Evolutionary conservation across 2,888 invertebrate genomes (phyloP).

Genomic region (Callyntrura guangdongensis): DNA sequence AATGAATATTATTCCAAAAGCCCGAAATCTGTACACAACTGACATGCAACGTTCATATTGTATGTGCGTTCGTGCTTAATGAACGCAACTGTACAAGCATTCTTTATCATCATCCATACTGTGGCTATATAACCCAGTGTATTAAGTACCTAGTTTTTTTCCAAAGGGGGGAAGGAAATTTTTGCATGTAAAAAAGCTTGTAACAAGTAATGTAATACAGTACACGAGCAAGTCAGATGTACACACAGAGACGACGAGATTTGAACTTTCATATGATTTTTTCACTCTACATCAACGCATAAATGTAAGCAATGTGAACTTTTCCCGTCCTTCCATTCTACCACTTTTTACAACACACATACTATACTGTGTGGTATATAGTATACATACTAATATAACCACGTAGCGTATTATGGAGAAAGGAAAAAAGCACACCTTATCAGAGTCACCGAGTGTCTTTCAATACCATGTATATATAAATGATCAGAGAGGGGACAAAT

Average conservation of each 20-base stretch:
- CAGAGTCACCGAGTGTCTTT: neutral
- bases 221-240: neutral
- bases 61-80: conserved; percentile 2
- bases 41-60: too few relatives aligned
- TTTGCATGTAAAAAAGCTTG: neutral
- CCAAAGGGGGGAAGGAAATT: neutral
- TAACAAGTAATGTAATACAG: neutral
- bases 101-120: neutral
- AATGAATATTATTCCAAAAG: neutral
- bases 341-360: conserved; percentile 6
- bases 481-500: conserved; percentile 52
- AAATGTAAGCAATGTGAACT: conserved; percentile 19
- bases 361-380: neutral
- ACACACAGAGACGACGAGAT: conserved; percentile 10
- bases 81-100: neutral
- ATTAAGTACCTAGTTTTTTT: neutral
- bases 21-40: neutral
- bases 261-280: conserved; percentile 25
- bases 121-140: too few relatives aligned
- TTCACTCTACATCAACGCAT: neutral
- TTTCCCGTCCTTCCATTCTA: conserved; percentile 35
- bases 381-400: neutral
- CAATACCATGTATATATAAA: neutral
- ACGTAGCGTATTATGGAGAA: conserved; percentile 16
- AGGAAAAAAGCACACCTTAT: conserved; percentile 43